These are phyloP conservation scores for Homalodisca vitripennis DNA, from an alignment of 1,140 invertebrate species.

Conservation along the genomic window DNA sequence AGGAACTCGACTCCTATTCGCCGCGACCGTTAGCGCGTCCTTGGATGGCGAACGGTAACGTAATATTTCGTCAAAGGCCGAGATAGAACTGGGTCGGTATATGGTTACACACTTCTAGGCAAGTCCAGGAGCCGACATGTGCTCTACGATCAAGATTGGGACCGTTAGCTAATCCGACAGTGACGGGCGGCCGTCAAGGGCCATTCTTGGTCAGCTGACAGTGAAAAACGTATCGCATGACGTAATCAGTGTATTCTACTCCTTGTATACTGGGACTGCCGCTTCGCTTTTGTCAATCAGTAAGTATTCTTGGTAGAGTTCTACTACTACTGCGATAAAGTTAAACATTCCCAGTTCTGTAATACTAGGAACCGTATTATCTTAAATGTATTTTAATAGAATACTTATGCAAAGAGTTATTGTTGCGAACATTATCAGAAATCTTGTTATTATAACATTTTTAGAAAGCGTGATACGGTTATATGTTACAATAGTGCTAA, in stretches of 20 bases:
- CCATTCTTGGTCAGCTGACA: neutral
- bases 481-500: too few relatives aligned
- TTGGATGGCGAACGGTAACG: slow-evolving; percentile 10
- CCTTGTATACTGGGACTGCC: neutral
- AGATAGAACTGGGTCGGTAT: neutral
- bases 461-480: too few relatives aligned
- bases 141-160: neutral
- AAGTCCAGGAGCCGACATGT: neutral
- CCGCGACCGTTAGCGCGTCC: slow-evolving; percentile 6
- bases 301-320: too few relatives aligned
- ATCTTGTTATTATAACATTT: too few relatives aligned
- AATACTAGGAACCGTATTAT: too few relatives aligned
- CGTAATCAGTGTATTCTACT: neutral
- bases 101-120: neutral
- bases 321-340: too few relatives aligned
- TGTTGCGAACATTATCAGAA: too few relatives aligned
- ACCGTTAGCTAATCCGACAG: slow-evolving; percentile 23
- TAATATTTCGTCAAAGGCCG: neutral
- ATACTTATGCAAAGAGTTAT: too few relatives aligned
- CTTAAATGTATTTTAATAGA: too few relatives aligned
- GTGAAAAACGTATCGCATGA: neutral
- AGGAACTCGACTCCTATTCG: slow-evolving; percentile 15
- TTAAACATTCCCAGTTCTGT: too few relatives aligned
- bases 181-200: neutral
- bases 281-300: too few relatives aligned